Conservation (phyloP, 2,113 vertebrate species). For the Hippocampus barbouri region DNA sequence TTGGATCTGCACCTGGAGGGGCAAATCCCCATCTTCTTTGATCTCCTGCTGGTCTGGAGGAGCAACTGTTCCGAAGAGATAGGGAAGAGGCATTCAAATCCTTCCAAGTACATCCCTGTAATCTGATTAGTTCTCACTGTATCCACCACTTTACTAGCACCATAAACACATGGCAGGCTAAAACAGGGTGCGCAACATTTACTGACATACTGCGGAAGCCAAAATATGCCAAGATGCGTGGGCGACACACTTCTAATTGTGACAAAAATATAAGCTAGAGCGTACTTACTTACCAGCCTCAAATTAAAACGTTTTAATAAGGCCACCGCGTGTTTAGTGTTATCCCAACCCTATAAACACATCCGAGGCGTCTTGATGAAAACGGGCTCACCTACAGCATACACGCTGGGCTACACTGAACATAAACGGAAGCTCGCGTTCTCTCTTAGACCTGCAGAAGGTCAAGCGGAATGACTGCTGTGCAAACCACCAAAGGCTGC, state of each 20-base stretch:
- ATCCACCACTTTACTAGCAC: neutral
- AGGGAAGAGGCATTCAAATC: neutral
- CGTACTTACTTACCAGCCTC: conserved; percentile 30
- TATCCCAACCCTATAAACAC: neutral
- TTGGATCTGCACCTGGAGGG: conserved; percentile 37
- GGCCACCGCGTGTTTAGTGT: neutral
- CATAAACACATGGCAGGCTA: neutral
- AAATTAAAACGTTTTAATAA: neutral
- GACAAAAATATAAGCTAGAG: neutral
- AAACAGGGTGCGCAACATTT: conserved; percentile 45
- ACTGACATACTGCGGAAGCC: conserved; percentile 32
- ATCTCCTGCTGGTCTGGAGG: conserved; percentile 10
- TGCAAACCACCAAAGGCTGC: conserved; percentile 15
- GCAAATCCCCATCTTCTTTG: conserved; percentile 60
- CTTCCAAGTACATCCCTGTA: neutral
- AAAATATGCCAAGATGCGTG: neutral
- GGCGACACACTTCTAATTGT: neutral
- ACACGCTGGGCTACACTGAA: neutral
- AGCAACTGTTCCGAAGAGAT: neutral
- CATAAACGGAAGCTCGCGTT: conserved; percentile 10
- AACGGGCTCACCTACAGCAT: neutral
- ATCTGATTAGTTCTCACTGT: neutral
- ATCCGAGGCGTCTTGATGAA: neutral
- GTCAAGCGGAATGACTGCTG: conserved; percentile 21
- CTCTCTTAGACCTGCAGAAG: conserved; percentile 5